Percentiles rank a stretch among this genome's conserved stretches.
Evolutionary conservation across 2,113 vertebrate species (phyloP).

Genomic region (Brachirus orientalis): DNA sequence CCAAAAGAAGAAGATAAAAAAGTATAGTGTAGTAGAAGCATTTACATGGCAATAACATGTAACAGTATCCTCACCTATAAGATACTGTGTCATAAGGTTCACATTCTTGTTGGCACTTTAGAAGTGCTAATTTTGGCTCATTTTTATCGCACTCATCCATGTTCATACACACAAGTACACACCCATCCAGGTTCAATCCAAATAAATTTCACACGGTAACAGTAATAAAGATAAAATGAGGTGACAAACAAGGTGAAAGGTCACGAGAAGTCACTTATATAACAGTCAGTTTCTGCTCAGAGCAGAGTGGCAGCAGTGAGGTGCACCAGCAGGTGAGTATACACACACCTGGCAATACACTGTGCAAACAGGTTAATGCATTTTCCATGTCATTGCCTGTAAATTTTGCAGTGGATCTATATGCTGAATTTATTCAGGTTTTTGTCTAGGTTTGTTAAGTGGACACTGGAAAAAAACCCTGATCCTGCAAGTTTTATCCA

Average conservation of each 20-base stretch:
- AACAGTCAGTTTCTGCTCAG: slow-evolving; percentile 22
- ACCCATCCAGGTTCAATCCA: neutral
- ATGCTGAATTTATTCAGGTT: neutral
- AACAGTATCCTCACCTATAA: neutral
- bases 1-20: no score
- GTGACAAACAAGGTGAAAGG: slow-evolving; percentile 35
- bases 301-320: slow-evolving; percentile 1
- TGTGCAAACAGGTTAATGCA: neutral
- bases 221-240: slow-evolving; percentile 12
- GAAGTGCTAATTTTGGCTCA: neutral
- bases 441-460: neutral
- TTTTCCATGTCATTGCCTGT: neutral
- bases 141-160: neutral
- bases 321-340: slow-evolving; percentile 47
- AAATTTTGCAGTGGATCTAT: neutral
- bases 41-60: neutral
- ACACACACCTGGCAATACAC: slow-evolving; percentile 26
- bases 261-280: slow-evolving; percentile 23
- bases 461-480: neutral
- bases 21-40: no score
- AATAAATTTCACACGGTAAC: slow-evolving; percentile 1
- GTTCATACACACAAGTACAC: neutral
- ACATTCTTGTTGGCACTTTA: neutral
- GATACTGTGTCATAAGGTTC: neutral
- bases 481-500: neutral